Percentiles rank a stretch among this genome's conserved stretches.
These are phyloP conservation scores for Tetranychus urticae DNA, from an alignment of 1,140 invertebrate genomes.

Conservation along the genomic window DNA sequence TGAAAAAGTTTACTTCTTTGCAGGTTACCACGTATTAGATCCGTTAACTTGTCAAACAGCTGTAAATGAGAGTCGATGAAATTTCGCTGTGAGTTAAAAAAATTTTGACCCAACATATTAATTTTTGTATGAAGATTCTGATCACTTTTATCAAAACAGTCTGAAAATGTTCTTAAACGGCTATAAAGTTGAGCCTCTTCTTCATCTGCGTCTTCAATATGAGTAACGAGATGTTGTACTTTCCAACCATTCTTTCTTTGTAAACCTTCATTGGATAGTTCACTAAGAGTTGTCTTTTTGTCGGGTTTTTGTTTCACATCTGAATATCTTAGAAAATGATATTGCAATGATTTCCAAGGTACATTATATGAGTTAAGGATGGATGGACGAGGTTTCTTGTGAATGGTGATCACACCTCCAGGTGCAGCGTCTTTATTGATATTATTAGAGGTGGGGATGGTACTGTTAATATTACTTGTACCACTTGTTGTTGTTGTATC, in stretches of 20 bases:
- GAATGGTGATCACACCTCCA: background rate
- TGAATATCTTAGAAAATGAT: conserved; percentile 61
- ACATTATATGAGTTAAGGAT: conserved; percentile 2
- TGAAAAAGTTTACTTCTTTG: conserved; percentile 76
- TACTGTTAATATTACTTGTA: background rate
- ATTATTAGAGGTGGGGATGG: background rate
- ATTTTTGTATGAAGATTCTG: background rate
- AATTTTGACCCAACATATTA: background rate
- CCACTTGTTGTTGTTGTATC: background rate
- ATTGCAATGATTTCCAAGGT: conserved; percentile 25
- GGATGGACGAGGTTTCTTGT: conserved; percentile 3
- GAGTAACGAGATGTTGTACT: conserved; percentile 63
- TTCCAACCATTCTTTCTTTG: conserved; percentile 88
- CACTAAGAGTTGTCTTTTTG: conserved; percentile 49
- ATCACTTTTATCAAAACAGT: conserved; percentile 7
- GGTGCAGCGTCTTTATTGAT: background rate
- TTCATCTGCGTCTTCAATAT: conserved; percentile 70
- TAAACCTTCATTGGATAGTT: conserved; percentile 65
- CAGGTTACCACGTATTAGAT: conserved; percentile 56
- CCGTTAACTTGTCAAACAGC: conserved; percentile 4
- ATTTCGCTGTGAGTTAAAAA: background rate
- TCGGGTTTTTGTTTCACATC: conserved; percentile 72
- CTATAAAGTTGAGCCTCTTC: conserved; percentile 2
- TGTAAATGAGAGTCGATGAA: background rate
- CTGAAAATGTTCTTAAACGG: conserved; percentile 6